phyloP scores from a whole-genome alignment of 2,888 invertebrate genomes.

The Glyphotaelius pellucidus region DNA sequence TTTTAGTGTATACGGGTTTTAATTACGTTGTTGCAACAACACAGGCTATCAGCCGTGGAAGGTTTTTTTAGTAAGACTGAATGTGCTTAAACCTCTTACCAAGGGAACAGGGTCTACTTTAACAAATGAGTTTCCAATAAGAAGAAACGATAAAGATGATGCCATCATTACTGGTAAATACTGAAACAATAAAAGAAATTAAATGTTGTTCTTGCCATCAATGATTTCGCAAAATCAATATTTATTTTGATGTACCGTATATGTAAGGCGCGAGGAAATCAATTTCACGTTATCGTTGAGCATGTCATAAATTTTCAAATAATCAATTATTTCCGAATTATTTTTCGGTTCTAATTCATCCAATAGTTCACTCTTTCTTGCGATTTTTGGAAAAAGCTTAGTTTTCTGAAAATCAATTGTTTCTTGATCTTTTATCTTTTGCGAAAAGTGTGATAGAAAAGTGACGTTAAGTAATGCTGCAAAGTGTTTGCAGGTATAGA shows the following conservation, averaged over 20 bases:
- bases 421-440: not conserved
- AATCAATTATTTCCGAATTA: not conserved
- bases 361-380: not conserved
- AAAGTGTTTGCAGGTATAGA: not conserved
- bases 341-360: not conserved
- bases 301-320: not conserved
- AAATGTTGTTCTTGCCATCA: not conserved
- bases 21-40: too few relatives aligned
- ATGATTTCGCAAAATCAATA: not conserved
- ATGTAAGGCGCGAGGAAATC: not conserved
- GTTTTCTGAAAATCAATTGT: conserved; percentile 6
- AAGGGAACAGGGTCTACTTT: not conserved
- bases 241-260: not conserved
- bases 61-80: too few relatives aligned
- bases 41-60: too few relatives aligned
- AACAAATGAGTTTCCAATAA: not conserved
- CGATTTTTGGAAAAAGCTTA: not conserved
- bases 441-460: not conserved
- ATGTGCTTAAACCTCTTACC: not conserved
- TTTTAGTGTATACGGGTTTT: too few relatives aligned
- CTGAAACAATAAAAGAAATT: not conserved
- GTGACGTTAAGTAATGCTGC: not conserved
- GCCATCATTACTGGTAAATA: not conserved
- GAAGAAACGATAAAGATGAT: not conserved
- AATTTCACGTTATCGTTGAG: not conserved